Evolutionary conservation across 2,797 vertebrate genomes (phyloP), one percentile per base, ranked within the genome.

Genomic region (Oryzias dopingdopingensis): DNA sequence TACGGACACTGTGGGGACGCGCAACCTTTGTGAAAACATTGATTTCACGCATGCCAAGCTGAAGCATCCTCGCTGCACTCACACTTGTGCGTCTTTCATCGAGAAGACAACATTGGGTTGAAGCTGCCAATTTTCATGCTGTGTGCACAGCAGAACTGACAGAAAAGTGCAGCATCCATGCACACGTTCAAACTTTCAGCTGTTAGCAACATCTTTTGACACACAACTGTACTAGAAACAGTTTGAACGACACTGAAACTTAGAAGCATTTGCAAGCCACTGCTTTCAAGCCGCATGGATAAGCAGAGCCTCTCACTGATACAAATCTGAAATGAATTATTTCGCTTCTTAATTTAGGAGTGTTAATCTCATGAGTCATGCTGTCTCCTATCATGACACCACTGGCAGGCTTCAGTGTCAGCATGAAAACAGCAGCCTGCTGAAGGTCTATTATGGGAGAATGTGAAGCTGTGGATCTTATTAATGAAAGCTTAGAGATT

Each of bases 11-110:
- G 65, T 47, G 48, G 74, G 77, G 71, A 74, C 64, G 62, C 49
- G 63, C 72, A 79, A 79, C 77, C 68, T 85, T 79, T 78, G 83
- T 83, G 83, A 85, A 85, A 83, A 85, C 80, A 83, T 84, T 79
- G 84, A 86, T 88, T 88, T 88, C 74, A 85, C 59, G 70, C 76
- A 73, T 79, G 81, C 74, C 76, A 75, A 67, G 68, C 56, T 69
- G 62, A 75, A 58, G 73, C 62, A 69, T 76, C 51, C 45, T 69
- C 62, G 49, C 64, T 62, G 78, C 45, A 23, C 65, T 61, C 59
- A 82, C 76, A 65, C 15, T 43, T 41, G 10, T 69, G 43, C 61
- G n/a, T 79, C 71, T 65, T 72, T 73, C 67, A 70, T 42, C 20
- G 65, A 65, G 61, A 56, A 59, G 70, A 72, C 59, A 47, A 59